phyloP scores from a whole-genome alignment of 2,888 invertebrate genomes.

The Xylocampa areola region DNA sequence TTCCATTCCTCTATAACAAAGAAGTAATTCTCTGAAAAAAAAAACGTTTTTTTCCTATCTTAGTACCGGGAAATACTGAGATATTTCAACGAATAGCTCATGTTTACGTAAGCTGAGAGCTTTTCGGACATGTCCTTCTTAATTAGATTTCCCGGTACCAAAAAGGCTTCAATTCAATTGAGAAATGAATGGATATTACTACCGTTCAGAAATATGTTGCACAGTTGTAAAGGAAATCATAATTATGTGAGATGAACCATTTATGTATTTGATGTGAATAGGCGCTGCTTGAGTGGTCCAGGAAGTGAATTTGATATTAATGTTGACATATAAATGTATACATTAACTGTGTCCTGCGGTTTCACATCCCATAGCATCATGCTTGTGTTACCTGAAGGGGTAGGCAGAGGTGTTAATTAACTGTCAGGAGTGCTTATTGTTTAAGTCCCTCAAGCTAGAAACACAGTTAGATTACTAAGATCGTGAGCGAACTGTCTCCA shows the following conservation, averaged over 20 bases:
- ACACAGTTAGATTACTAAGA: too few species aligned
- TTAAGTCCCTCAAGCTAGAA: too few species aligned
- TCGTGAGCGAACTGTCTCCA: too few species aligned
- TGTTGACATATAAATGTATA: too few species aligned
- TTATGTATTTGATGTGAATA: too few species aligned
- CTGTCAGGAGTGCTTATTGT: too few species aligned
- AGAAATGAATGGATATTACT: conserved; percentile 35
- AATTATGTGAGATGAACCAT: conserved; percentile 21
- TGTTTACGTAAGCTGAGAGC: conserved; percentile 53
- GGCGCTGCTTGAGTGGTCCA: too few species aligned
- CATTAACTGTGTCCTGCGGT: too few species aligned
- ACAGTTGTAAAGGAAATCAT: conserved; percentile 2
- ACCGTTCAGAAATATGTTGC: background rate
- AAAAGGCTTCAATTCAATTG: conserved; percentile 12
- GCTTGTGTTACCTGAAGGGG: too few species aligned
- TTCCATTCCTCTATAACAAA: conserved; percentile 21
- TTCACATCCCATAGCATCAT: too few species aligned
- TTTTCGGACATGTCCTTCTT: conserved; percentile 49
- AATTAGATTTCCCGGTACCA: conserved; percentile 41
- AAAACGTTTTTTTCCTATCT: conserved; percentile 38
- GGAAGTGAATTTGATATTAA: too few species aligned
- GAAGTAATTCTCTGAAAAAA: conserved; percentile 41
- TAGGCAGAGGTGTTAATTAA: too few species aligned
- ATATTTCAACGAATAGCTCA: conserved; percentile 40
- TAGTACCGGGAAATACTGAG: conserved; percentile 46